Evolutionary conservation across 2,113 vertebrate species (phyloP).

Genomic region (Festucalex cinctus): DNA sequence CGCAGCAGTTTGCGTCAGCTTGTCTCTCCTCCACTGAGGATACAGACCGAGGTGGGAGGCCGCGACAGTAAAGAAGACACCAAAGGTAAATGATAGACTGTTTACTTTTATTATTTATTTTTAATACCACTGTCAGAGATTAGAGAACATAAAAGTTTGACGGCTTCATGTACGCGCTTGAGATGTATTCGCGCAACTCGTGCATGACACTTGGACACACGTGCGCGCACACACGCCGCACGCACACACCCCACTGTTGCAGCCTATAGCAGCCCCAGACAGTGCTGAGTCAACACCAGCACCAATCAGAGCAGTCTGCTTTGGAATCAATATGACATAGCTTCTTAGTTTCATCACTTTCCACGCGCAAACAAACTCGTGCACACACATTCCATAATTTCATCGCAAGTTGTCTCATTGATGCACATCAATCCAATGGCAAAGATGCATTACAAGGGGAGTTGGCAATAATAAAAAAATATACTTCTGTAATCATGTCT

Average conservation of each 20-base stretch:
- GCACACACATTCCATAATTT: too few species aligned
- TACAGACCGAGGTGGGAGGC: conserved; percentile 15
- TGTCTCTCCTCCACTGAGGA: conserved; percentile 44
- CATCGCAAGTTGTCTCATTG: too few species aligned
- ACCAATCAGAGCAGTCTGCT: conserved; percentile 56
- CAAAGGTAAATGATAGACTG: conserved; percentile 50
- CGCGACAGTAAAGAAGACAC: conserved; percentile 41
- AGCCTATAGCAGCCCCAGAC: conserved; percentile 57
- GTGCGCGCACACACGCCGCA: neutral
- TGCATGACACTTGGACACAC: neutral
- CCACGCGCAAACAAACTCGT: too few species aligned
- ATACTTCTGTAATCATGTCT: too few species aligned
- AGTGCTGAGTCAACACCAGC: conserved; percentile 26
- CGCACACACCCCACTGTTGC: conserved; percentile 34
- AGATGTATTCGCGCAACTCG: neutral
- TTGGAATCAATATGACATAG: neutral
- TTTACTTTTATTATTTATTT: neutral
- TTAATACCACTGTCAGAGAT: neutral
- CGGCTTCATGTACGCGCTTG: neutral
- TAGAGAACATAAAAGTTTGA: conserved; percentile 15
- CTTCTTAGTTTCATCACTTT: neutral
- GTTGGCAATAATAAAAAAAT: too few species aligned
- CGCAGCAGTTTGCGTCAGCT: conserved; percentile 26
- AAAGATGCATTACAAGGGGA: too few species aligned
- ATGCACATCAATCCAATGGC: too few species aligned